Base-by-base conservation (phyloP, 23 tunicate genomes). In the Trididemnum nubilum region DNA sequence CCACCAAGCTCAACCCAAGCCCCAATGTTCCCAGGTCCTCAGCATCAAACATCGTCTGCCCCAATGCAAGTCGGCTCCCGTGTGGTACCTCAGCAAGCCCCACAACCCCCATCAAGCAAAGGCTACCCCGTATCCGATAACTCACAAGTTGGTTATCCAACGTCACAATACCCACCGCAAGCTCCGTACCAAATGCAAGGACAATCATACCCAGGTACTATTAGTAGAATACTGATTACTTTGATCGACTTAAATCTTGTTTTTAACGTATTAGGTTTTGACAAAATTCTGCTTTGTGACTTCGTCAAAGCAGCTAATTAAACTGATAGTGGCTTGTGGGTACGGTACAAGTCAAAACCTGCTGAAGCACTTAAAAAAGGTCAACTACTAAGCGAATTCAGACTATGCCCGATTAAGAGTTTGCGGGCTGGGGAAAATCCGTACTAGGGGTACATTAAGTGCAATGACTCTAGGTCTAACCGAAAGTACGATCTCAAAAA, bases 131-230 rank as follows among this genome's bases (percentile, higher is more conserved):
- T 61, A 15, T 22, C 67, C 26, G 67, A 22, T 61, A n/a, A 5
- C 26, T 24, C 67, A 61, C 67, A 22, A 61, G 67, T 24, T 24
- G 67, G 67, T 3, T 61, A 61, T 61, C 15, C 54, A 44, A 15
- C 18, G 26, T 4, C 67, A 15, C 67, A 61, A 26, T 61, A 61
- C 29, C 67, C 67, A 15, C 67, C 67, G 18, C n/a, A n/a, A n/a
- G 67, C 28, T 61, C 74, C 37, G 12, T 67, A 31, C 38, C 74
- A 67, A n/a, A 33, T 67, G 21, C 38, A 37, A 7, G 26, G 26
- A 31, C 74, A 67, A 67, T 5, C 74, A 5, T 67, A 67, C 38
- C 38, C 74, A 67, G 74, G 74, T 67, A 12, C 3, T 15, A 21
- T 15, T 61, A 4, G n/a, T 61, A 12, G 3, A n/a, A 7, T 15